Evolutionary conservation across 2,888 invertebrate genomes (phyloP), one percentile per base, ranked within the genome.

Genomic region (Ormyrus thymus): DNA sequence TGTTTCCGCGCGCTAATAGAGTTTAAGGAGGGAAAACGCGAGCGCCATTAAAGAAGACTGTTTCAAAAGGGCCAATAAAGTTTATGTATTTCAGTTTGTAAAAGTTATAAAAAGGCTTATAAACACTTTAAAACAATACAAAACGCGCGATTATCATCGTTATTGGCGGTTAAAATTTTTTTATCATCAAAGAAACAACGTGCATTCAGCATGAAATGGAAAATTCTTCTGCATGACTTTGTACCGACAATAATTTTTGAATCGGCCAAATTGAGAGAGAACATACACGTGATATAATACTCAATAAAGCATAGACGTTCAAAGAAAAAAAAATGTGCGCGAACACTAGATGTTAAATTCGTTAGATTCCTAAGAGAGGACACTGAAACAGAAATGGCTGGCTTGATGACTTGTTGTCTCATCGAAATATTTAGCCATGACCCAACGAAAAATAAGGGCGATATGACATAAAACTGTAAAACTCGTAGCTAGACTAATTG

Each of bases 401-500:
- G 81, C 79, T 81, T 65, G 69, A 55, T 56, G 76, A 77, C 66
- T 45, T 58, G 29, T 3, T 29, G 65, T 59, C 15, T 68, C 76
- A 71, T 78, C 66, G 71, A 64, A 81, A 71, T 56, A 76, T 69
- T 78, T 78, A 78, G 78, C 81, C 81, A 81, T 81, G 78, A 73
- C 81, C 76, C 75, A 81, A 78, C 80, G 79, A 81, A 81, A 62
- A 76, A 11, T 66, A 59, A 59, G 66, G 68, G 65, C 70, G 72
- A 59, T 71, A 76, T 65, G 69, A 75, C 65, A 76, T 62, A 81
- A 81, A 83, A 82, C 81, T 84, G 83, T 83, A 83, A 83, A 83
- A 82, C 76, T 83, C 83, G 83, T 83, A 84, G 82, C 80, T 84
- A 85, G 85, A 82, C 83, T 85, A 84, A 84, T 83, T 80, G 83